phyloP scores from a whole-genome alignment of 2,113 vertebrate genomes.

The Picathartes gymnocephalus region DNA sequence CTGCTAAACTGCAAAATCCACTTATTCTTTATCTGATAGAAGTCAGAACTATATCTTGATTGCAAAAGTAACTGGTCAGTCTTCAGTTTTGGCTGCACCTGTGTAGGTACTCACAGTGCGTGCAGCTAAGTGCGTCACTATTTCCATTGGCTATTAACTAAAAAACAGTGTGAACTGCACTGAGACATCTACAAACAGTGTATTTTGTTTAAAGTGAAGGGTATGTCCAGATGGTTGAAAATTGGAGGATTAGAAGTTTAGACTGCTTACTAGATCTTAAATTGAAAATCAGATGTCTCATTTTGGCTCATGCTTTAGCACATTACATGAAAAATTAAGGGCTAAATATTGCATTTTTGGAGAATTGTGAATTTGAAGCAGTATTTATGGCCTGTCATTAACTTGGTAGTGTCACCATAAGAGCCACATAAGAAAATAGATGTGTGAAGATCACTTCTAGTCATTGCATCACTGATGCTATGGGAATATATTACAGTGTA shows the following conservation, averaged over 20 bases:
- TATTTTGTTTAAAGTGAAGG: background rate
- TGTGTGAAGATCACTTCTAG: background rate
- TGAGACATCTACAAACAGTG: background rate
- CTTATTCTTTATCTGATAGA: background rate
- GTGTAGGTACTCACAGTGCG: background rate
- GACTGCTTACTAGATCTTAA: background rate
- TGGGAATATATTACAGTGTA: background rate
- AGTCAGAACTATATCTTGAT: background rate
- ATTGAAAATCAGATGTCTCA: background rate
- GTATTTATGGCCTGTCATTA: background rate
- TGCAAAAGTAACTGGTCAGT: background rate
- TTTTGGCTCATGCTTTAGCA: background rate
- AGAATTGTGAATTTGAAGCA: background rate
- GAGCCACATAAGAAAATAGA: background rate
- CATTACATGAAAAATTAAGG: background rate
- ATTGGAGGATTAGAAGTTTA: background rate
- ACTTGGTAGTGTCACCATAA: background rate
- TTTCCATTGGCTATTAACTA: background rate
- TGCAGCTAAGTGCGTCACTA: background rate
- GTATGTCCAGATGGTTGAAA: background rate
- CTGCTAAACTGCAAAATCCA: background rate
- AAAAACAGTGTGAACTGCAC: background rate
- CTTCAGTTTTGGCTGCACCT: background rate
- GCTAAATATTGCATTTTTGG: background rate
- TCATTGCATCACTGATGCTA: background rate